Percentiles rank a stretch among this genome's conserved stretches.
These are phyloP conservation scores for Trissolcus brochymenae DNA, from an alignment of 2,888 invertebrate species.

Conservation along the genomic window DNA sequence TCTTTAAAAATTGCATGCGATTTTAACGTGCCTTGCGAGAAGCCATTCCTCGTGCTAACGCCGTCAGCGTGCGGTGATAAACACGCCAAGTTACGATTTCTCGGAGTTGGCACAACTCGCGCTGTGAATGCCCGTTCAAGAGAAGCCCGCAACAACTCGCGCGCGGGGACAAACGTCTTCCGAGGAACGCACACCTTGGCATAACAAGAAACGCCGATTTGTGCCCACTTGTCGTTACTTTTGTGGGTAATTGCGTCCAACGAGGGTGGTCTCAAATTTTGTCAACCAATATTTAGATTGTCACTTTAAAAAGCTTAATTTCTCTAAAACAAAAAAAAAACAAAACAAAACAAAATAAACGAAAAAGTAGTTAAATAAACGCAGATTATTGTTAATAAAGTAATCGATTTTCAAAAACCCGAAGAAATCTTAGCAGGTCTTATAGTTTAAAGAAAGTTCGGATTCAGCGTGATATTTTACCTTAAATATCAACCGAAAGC, in stretches of 20 bases:
- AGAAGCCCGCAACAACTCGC: constrained; percentile 40
- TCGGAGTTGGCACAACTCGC: constrained; percentile 66
- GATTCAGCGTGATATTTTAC: too few species aligned
- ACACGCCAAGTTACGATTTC: constrained; percentile 76
- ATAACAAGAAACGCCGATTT: constrained; percentile 29
- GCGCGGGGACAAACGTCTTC: constrained; percentile 55
- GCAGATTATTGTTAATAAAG: too few species aligned
- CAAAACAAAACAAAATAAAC: too few species aligned
- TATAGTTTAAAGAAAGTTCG: too few species aligned
- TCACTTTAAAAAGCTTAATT: too few species aligned
- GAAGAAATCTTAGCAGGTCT: too few species aligned
- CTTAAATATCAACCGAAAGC: background rate
- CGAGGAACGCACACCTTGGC: constrained; percentile 53
- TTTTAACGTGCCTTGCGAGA: constrained; percentile 74
- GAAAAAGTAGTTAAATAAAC: too few species aligned
- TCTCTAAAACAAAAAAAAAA: too few species aligned
- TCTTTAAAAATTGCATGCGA: constrained; percentile 68
- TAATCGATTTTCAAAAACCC: too few species aligned
- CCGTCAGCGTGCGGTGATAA: constrained; percentile 72
- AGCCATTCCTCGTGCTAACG: constrained; percentile 71
- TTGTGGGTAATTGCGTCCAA: constrained; percentile 4
- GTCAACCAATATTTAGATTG: background rate
- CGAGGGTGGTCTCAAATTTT: constrained; percentile 19
- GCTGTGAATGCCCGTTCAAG: constrained; percentile 45
- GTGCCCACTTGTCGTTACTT: constrained; percentile 35